Evolutionary conservation across 2,797 vertebrate species (phyloP).

Genomic region (Florisuga fusca): DNA sequence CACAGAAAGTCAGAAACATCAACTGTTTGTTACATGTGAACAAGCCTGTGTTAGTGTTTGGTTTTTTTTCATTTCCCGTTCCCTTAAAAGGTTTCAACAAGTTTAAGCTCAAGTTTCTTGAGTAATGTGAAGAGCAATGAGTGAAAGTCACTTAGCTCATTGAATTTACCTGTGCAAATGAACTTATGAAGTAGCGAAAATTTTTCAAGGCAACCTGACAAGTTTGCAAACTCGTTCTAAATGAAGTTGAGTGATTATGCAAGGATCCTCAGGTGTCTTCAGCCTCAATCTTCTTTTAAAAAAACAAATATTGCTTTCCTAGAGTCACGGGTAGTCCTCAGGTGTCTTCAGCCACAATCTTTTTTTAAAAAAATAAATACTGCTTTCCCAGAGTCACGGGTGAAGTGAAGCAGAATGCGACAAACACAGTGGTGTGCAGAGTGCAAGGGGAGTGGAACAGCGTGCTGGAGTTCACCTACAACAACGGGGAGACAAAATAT

Average conservation of each 20-base stretch:
- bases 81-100: neutral
- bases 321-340: slow-evolving; percentile 86
- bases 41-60: neutral
- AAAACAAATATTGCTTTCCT: neutral
- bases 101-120: neutral
- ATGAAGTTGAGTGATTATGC: neutral
- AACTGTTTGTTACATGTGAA: neutral
- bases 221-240: neutral
- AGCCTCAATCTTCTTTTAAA: neutral
- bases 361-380: neutral
- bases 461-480: slow-evolving; percentile 90
- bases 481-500: slow-evolving; percentile 86
- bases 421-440: slow-evolving; percentile 90
- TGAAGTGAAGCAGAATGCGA: slow-evolving; percentile 94
- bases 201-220: neutral
- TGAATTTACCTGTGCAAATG: neutral
- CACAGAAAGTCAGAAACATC: neutral
- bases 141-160: neutral
- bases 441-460: slow-evolving; percentile 99
- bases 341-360: neutral
- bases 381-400: slow-evolving; percentile 87
- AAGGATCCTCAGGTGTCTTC: neutral
- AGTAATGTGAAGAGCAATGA: neutral
- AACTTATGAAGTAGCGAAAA: neutral
- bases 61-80: neutral